A percentile compares a stretch with the other conserved stretches of the same genome.
Conservation (phyloP, 2,113 vertebrate genomes). For the Canis aureus region DNA sequence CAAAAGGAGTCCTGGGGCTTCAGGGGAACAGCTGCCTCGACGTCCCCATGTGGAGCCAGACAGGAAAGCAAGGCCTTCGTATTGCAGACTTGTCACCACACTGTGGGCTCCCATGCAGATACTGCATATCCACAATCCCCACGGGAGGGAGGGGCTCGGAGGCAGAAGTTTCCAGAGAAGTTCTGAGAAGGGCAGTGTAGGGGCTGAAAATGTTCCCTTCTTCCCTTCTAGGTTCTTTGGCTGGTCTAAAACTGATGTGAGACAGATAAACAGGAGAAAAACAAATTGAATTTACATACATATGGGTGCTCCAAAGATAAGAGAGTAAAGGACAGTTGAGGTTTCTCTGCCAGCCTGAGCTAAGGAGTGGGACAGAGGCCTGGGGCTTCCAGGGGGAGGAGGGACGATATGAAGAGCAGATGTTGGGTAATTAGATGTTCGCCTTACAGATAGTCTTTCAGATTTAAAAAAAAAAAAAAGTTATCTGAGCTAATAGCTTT, state of each 20-base stretch:
- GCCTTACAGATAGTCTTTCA: neutral
- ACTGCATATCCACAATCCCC: fast-evolving
- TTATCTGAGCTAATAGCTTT: neutral
- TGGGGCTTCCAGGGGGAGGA: neutral
- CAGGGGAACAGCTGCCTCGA: too few species aligned
- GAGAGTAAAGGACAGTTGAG: neutral
- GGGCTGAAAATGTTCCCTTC: neutral
- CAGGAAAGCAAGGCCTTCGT: neutral
- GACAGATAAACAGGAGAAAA: neutral
- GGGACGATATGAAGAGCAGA: neutral
- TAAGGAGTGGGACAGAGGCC: neutral
- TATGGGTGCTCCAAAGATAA: neutral
- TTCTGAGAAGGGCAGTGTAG: neutral
- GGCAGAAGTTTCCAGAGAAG: neutral
- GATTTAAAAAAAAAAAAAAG: neutral
- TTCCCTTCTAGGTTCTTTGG: neutral
- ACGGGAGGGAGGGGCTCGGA: neutral
- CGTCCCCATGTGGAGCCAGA: fast-evolving
- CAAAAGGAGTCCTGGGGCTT: neutral
- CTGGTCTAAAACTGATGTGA: neutral
- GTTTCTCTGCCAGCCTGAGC: neutral
- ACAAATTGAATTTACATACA: neutral
- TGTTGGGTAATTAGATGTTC: neutral
- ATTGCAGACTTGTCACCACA: neutral
- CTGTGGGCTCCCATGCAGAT: fast-evolving